phyloP scores from a whole-genome alignment of 2,888 invertebrate genomes.

The Oegoconia quadripuncta region DNA sequence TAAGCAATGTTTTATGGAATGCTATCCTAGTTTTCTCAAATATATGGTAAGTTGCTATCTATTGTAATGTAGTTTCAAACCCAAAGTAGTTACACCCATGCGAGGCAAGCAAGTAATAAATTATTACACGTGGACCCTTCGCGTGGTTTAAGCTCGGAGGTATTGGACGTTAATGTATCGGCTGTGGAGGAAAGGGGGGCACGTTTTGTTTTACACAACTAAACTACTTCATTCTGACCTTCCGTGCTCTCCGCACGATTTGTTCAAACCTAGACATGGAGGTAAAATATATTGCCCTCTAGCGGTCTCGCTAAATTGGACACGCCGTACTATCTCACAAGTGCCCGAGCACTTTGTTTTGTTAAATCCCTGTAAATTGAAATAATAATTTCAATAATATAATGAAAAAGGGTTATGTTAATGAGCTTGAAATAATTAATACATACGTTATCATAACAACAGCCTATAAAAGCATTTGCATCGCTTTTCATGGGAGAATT shows the following conservation, averaged over 20 bases:
- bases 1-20: too few relatives aligned
- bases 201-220: constrained; percentile 51
- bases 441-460: too few relatives aligned
- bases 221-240: constrained; percentile 37
- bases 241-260: constrained; percentile 20
- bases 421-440: too few relatives aligned
- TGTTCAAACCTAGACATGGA: constrained; percentile 26
- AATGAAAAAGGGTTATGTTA: too few relatives aligned
- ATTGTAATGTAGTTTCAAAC: constrained; percentile 6
- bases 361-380: constrained; percentile 17
- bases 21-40: too few relatives aligned
- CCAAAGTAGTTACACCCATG: constrained; percentile 17
- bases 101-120: constrained; percentile 55
- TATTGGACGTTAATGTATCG: constrained; percentile 62
- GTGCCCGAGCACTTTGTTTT: constrained; percentile 6
- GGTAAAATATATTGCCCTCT: constrained; percentile 38
- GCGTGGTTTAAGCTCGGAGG: constrained; percentile 57
- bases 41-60: too few relatives aligned
- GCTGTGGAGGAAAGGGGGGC: constrained; percentile 36
- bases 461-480: too few relatives aligned
- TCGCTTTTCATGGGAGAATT: too few relatives aligned
- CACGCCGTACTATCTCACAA: constrained; percentile 12
- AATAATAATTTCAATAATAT: not conserved
- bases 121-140: constrained; percentile 65
- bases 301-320: constrained; percentile 41